These are phyloP conservation scores for human DNA, from an alignment of 2,113 vertebrate genomes.

Conservation along the genomic window DNA sequence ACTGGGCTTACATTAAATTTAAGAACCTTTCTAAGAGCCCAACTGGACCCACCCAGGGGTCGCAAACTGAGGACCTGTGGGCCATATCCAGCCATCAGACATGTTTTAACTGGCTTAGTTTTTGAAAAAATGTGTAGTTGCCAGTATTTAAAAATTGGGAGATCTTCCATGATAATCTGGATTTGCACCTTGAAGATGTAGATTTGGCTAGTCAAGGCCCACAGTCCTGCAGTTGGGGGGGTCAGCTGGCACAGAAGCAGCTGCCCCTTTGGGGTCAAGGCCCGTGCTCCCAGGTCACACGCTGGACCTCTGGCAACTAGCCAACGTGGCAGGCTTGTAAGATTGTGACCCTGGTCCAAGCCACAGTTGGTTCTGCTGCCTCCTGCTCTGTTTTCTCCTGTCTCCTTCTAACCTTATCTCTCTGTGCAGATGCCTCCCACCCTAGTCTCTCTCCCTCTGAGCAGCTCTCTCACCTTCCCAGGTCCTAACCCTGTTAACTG, in stretches of 20 bases:
- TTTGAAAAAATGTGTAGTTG: not conserved
- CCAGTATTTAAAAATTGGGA: not conserved
- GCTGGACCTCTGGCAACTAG: not conserved
- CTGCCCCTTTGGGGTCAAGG: not conserved
- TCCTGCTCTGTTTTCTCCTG: slow-evolving; percentile 49
- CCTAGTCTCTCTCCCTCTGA: slow-evolving; percentile 73
- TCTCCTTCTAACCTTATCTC: slow-evolving; percentile 74
- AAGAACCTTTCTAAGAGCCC: not conserved
- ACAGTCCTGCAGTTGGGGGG: not conserved
- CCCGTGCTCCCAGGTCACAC: not conserved
- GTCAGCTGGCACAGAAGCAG: not conserved
- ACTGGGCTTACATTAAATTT: not conserved
- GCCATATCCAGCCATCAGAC: not conserved
- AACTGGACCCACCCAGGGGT: not conserved
- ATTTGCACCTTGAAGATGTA: not conserved
- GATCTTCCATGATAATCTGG: not conserved
- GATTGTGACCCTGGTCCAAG: not conserved
- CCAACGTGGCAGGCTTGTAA: not conserved
- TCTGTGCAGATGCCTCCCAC: slow-evolving; percentile 79
- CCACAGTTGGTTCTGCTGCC: slow-evolving; percentile 13
- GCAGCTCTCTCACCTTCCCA: slow-evolving; percentile 76
- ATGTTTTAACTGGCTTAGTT: not conserved
- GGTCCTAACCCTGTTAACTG: slow-evolving; percentile 91
- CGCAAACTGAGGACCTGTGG: not conserved
- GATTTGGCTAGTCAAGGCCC: not conserved